phyloP scores from a whole-genome alignment of 2,113 vertebrate genomes.

The Salvelinus fontinalis region DNA sequence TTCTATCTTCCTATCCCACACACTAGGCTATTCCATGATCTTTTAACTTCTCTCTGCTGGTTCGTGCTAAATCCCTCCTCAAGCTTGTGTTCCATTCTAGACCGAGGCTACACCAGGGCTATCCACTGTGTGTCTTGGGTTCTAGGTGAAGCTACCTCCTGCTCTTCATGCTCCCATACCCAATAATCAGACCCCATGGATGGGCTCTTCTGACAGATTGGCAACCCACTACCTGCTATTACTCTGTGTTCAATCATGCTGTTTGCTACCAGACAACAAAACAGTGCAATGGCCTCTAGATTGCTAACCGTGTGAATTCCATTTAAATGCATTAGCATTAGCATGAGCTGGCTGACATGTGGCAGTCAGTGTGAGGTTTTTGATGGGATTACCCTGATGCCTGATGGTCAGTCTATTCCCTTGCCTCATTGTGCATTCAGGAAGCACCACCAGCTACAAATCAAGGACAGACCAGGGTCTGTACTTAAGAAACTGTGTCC shows the following conservation, averaged over 20 bases:
- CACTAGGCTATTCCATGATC: slow-evolving; percentile 58
- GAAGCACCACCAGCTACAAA: slow-evolving; percentile 32
- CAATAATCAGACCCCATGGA: slow-evolving; percentile 19
- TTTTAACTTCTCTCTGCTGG: slow-evolving; percentile 55
- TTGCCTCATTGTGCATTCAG: slow-evolving; percentile 52
- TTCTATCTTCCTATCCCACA: slow-evolving; percentile 6
- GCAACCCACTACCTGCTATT: slow-evolving; percentile 19
- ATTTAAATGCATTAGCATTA: slow-evolving; percentile 35
- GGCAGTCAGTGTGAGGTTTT: neutral
- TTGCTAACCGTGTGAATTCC: slow-evolving; percentile 34
- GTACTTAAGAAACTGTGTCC: neutral
- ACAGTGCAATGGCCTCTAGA: slow-evolving; percentile 3
- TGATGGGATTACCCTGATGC: slow-evolving; percentile 12
- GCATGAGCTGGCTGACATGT: slow-evolving; percentile 21
- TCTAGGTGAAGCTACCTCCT: slow-evolving; percentile 28
- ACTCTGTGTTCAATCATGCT: slow-evolving; percentile 21
- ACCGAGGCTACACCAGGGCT: neutral
- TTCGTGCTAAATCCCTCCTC: slow-evolving; percentile 60
- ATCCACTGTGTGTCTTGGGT: slow-evolving; percentile 30
- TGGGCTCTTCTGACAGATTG: slow-evolving; percentile 29
- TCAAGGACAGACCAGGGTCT: slow-evolving; percentile 49
- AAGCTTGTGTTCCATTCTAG: slow-evolving; percentile 9
- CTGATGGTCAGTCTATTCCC: slow-evolving; percentile 33
- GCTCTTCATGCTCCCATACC: slow-evolving; percentile 11
- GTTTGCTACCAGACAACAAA: slow-evolving; percentile 33